These are phyloP conservation scores for Stenotaenia linearis DNA, from an alignment of 2,888 invertebrate species.

Conservation along the genomic window DNA sequence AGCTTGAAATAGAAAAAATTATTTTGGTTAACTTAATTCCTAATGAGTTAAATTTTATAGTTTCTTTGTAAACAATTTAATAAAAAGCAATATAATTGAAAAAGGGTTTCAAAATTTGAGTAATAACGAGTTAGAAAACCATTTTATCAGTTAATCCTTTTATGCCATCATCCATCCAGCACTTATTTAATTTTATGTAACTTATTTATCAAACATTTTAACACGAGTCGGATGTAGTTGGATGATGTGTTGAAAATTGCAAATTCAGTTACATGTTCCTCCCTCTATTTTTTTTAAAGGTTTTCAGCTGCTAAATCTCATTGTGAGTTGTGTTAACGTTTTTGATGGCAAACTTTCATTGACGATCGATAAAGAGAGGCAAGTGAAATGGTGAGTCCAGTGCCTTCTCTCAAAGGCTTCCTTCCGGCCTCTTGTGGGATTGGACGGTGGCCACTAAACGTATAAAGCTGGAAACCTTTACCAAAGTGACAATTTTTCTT, in stretches of 20 bases:
- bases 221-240: neutral
- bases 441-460: conserved; percentile 13
- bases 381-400: conserved; percentile 26
- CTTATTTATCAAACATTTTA: neutral
- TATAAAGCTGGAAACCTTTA: conserved; percentile 20
- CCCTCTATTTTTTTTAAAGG: neutral
- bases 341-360: conserved; percentile 9
- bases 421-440: conserved; percentile 26
- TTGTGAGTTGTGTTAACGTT: conserved; percentile 19
- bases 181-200: no score
- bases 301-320: neutral
- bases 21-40: no score
- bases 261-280: neutral
- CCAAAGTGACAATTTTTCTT: conserved; percentile 24
- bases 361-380: conserved; percentile 20
- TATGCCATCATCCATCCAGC: no score
- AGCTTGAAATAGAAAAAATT: no score
- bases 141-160: no score
- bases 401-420: conserved; percentile 24
- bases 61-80: no score
- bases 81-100: no score
- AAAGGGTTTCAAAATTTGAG: no score
- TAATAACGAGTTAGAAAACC: no score
- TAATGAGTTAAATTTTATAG: no score
- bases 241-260: neutral